These are phyloP conservation scores for Euzetes globulus DNA, from an alignment of 2,888 invertebrate species.

Conservation along the genomic window DNA sequence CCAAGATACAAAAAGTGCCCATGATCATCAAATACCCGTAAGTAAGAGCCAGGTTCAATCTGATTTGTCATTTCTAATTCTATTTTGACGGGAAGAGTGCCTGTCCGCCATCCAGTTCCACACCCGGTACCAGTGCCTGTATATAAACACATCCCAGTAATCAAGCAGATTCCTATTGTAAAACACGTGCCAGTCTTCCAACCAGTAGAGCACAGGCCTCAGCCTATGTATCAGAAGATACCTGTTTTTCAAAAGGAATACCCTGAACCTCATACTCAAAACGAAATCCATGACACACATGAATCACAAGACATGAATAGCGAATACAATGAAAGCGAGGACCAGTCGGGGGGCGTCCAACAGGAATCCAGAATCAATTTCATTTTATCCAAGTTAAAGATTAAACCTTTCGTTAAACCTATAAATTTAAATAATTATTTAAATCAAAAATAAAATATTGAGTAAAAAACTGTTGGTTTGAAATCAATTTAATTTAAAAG, in stretches of 20 bases:
- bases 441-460: background rate
- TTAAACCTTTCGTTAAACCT: background rate
- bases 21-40: slow-evolving; percentile 7
- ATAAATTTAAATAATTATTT: background rate
- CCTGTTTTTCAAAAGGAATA: slow-evolving; percentile 6
- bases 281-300: background rate
- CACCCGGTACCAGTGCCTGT: background rate
- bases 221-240: background rate
- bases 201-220: background rate
- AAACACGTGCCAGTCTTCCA: slow-evolving; percentile 15
- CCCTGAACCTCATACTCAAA: background rate
- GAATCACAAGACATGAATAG: background rate
- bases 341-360: background rate
- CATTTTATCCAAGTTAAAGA: background rate
- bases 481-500: background rate
- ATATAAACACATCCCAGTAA: background rate
- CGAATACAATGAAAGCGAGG: background rate
- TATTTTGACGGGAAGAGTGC: background rate
- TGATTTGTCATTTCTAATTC: background rate
- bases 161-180: background rate
- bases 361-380: background rate
- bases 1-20: background rate
- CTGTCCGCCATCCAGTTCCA: background rate
- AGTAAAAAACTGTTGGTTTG: background rate
- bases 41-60: background rate